Conservation (phyloP, 2,113 vertebrate genomes). For the Odocoileus hemionus region DNA sequence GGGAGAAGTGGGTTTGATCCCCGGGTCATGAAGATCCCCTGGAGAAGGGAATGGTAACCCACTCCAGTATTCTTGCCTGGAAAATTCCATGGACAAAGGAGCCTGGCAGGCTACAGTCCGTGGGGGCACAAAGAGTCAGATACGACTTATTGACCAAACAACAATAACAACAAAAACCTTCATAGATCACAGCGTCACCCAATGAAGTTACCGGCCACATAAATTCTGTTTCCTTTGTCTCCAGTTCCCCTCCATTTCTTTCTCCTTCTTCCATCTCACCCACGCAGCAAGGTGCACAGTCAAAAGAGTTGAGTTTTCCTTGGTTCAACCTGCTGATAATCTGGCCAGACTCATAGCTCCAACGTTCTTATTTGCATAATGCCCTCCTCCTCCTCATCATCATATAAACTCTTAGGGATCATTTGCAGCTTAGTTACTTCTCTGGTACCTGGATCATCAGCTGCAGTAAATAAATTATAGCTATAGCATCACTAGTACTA, state of each 20-base stretch:
- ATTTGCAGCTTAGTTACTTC: background rate
- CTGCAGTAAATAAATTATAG: too few relatives aligned
- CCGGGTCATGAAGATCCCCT: background rate
- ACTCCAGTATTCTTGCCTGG: background rate
- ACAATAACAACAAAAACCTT: background rate
- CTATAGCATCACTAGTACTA: background rate
- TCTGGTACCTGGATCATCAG: background rate
- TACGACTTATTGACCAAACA: background rate
- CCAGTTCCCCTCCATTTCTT: background rate
- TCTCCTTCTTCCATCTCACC: background rate
- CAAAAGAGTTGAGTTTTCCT: accelerated
- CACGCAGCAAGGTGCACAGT: background rate
- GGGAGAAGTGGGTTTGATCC: background rate
- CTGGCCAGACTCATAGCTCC: background rate
- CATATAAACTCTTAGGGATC: background rate
- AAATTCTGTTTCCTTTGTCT: background rate
- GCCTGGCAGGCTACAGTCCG: background rate
- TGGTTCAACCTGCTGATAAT: background rate
- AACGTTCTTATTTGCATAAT: background rate
- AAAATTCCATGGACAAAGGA: background rate
- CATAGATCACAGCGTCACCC: background rate
- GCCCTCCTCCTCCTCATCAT: background rate
- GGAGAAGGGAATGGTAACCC: background rate
- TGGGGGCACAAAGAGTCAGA: background rate
- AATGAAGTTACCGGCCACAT: accelerated